These are phyloP conservation scores for Latheticus oryzae DNA, from an alignment of 2,888 invertebrate genomes.

Conservation along the genomic window DNA sequence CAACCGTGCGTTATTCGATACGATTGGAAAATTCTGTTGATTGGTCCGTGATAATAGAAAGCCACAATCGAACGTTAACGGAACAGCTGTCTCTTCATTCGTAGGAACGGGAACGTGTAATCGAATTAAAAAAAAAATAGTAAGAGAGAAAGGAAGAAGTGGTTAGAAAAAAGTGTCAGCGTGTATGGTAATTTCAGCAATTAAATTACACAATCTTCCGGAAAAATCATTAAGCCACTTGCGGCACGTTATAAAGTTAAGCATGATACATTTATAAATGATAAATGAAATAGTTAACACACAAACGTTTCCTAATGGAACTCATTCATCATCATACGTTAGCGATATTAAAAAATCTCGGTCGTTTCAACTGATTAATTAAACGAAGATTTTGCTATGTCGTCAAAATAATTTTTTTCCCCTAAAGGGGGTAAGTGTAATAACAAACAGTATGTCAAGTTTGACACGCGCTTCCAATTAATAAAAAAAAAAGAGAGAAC, in stretches of 20 bases:
- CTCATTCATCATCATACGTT: constrained; percentile 20
- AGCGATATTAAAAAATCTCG: constrained; percentile 31
- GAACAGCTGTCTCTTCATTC: constrained; percentile 14
- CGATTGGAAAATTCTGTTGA: constrained; percentile 11
- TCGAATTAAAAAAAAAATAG: constrained; percentile 8
- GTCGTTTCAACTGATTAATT: constrained; percentile 28
- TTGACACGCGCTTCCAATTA: constrained; percentile 33
- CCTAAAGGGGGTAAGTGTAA: background rate
- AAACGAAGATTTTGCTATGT: constrained; percentile 28
- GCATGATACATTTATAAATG: constrained; percentile 48
- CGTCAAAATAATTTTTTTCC: constrained; percentile 7
- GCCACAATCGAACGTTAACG: constrained; percentile 20
- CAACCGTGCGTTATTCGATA: constrained; percentile 17
- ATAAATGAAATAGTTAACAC: constrained; percentile 46
- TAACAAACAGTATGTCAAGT: constrained; percentile 28
- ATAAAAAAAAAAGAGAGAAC: no score
- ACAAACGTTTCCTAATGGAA: constrained; percentile 36
- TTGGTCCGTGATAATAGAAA: constrained; percentile 17
- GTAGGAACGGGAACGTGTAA: constrained; percentile 2
- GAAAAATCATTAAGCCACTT: constrained; percentile 30
- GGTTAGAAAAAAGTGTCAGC: constrained; percentile 26
- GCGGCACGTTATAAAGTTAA: constrained; percentile 34
- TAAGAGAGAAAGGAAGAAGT: no score
- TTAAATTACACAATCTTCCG: constrained; percentile 32
- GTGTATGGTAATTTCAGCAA: constrained; percentile 34